Evolutionary conservation across 30 jellyfish, hydroid and myxozoan species (phyloP).

Genomic region (Chrysaora quinquecirrha): DNA sequence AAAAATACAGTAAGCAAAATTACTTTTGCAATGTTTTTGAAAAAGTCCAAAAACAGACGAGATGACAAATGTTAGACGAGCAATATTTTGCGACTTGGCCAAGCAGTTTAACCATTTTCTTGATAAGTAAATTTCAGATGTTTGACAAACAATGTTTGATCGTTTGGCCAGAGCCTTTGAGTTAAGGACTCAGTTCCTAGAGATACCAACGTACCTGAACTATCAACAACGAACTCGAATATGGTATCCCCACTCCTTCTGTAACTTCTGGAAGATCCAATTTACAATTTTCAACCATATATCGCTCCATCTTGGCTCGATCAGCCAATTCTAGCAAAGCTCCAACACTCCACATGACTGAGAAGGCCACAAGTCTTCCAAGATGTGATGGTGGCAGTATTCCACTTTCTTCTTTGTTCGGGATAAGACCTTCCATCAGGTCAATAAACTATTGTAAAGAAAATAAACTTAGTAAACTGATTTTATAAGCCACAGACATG

Average conservation of each 20-base stretch:
- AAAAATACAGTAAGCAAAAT: too few relatives aligned
- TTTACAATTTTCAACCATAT: slow-evolving; percentile 41
- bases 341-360: slow-evolving; percentile 97
- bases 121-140: too few relatives aligned
- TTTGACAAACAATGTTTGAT: too few relatives aligned
- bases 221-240: slow-evolving; percentile 73
- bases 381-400: slow-evolving; percentile 63
- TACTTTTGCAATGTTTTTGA: too few relatives aligned
- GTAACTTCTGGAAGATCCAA: slow-evolving; percentile 65
- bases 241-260: slow-evolving; percentile 83
- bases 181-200: too few relatives aligned
- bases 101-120: too few relatives aligned
- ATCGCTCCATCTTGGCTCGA: slow-evolving; percentile 85
- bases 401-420: slow-evolving; percentile 82
- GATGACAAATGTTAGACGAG: too few relatives aligned
- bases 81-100: too few relatives aligned
- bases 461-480: too few relatives aligned
- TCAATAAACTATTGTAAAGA: slow-evolving; percentile 69
- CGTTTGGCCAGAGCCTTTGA: too few relatives aligned
- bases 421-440: slow-evolving; percentile 87
- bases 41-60: too few relatives aligned
- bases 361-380: slow-evolving; percentile 79
- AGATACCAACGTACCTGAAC: slow-evolving; percentile 60
- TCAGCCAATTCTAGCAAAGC: slow-evolving; percentile 91
- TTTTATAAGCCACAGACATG: too few relatives aligned